Evolutionary conservation across 2,797 vertebrate species (phyloP).

Genomic region (Enteromius radiatus): DNA sequence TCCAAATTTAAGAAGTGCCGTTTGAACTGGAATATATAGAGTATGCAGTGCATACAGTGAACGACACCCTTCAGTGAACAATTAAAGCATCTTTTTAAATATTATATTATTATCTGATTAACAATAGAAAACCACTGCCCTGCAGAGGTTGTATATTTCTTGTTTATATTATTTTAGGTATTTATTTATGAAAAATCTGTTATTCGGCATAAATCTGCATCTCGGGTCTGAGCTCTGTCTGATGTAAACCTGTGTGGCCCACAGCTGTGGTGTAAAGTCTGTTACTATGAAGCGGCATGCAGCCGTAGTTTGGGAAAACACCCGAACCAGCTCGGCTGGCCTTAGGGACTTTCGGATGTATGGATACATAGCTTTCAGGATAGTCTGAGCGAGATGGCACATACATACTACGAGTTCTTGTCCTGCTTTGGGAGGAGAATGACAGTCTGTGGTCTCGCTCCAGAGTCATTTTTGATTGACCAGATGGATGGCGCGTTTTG

Average conservation of each 20-base stretch:
- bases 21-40: conserved; percentile 14
- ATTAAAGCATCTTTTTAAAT: conserved; percentile 43
- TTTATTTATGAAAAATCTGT: conserved; percentile 36
- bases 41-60: conserved; percentile 33
- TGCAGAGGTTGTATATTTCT: conserved; percentile 79
- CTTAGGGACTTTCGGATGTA: conserved; percentile 71
- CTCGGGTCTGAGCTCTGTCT: conserved; percentile 87
- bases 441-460: conserved; percentile 82
- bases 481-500: conserved; percentile 74
- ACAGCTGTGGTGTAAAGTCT: conserved; percentile 89
- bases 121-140: conserved; percentile 81
- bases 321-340: conserved; percentile 65
- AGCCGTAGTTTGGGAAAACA: conserved; percentile 77
- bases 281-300: conserved; percentile 83
- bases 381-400: conserved; percentile 89
- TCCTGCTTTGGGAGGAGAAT: conserved; percentile 82
- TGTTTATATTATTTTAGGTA: conserved; percentile 34
- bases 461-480: conserved; percentile 70
- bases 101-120: conserved; percentile 34
- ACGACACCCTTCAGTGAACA: conserved; percentile 37
- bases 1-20: neutral
- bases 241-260: conserved; percentile 89
- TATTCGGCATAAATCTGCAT: conserved; percentile 91
- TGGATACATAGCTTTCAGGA: conserved; percentile 85
- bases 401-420: conserved; percentile 87